Base-by-base conservation (phyloP, 2,113 vertebrate species). In the Lophotis ruficrista region DNA sequence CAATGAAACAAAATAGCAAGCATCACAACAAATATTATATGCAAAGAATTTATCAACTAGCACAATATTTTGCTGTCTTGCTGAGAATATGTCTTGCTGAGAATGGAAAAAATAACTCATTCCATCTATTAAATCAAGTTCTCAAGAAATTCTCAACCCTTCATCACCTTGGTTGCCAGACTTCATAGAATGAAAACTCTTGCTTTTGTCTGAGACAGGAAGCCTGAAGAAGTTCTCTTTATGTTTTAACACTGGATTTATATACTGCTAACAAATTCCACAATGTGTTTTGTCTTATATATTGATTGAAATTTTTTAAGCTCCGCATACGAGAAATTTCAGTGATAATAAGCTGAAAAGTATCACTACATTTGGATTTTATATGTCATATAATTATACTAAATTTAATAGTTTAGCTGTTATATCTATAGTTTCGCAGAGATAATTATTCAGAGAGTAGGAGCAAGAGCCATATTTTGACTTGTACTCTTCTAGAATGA, bases 351-450 rank as follows among this genome's bases (percentile, higher is more conserved):
- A 93, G 16, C 57, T 76, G 57, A 89, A 68, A 94, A 92, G 9
- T 71, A 87, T 69, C 35, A 75, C 68, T 92, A 61, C 31, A 82
- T 89, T 92, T 90, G 83, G 53, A 53, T 89, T 94, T 96, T 89
- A 45, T 87, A 68, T 92, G 77, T 64, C 30, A 72, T 66, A 88
- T 73, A 95, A 96, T 95, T 89, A 90, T 90, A 68, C 38, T 64
- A 83, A 83, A 86, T 90, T 64, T 87, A 82, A 93, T 89, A 84
- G 53, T 92, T 93, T 62, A 79, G 69, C 22, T 90, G 43, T 78
- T 96, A 72, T 78, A 90, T 68, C 76, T 90, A n/a, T 56, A 79
- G 31, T 72, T 96, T 89, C 92, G 57, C 28, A 71, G 69, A 89
- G 95, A 87, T 89, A 94, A 83, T n/a, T 90, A 71, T 76, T 87